Base-by-base conservation (phyloP, 2,888 invertebrate genomes). In the Anthoptus insignis region DNA sequence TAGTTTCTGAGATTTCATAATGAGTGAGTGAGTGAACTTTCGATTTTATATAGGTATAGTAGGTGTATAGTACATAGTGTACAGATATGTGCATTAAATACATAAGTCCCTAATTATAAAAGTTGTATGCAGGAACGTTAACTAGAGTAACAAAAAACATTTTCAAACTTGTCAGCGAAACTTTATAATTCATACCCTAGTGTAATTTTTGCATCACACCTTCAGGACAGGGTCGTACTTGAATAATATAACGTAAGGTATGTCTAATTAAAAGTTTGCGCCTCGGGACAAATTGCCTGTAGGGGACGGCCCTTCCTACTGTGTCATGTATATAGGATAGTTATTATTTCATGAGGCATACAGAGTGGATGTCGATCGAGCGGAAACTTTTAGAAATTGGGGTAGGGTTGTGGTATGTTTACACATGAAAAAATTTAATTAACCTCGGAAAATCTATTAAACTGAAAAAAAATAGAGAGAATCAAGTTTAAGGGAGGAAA, bases 241-340 rank as follows among this genome's bases (percentile, higher is more conserved):
- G 58, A 64, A 69, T 69, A 64, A 64, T 66, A 54, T 27, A 65
- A 50, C 32, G 57, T 39, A 61, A 65, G 58, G 61, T 61, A 59
- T 64, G 64, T 69, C 64, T 68, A 64, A 60, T 64, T 64, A 66
- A 71, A 60, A 69, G 34, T 65, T 65, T 42, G 64, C 52, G 60
- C 59, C 63, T 57, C 34, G 60, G 54, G 58, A 65, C 53, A 42
- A 6, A 14, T 22, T 13, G 42, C 60, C 21, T 27, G 57, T 54
- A 14, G 54, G 53, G 60, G 16, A 19, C n/a, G 45, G 34, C 53
- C 61, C 61, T 61, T 54, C 32, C 45, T 32, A 34, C 45, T 42
- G 14, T 56, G 32, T 60, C 14, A 34, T 54, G 29, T 52, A 50
- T 52, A n/a, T n/a, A n/a, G n/a, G n/a, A n/a, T 53, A 14, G 45